These are phyloP conservation scores for Gerosis bhagava DNA, from an alignment of 2,888 invertebrate species.

Conservation along the genomic window DNA sequence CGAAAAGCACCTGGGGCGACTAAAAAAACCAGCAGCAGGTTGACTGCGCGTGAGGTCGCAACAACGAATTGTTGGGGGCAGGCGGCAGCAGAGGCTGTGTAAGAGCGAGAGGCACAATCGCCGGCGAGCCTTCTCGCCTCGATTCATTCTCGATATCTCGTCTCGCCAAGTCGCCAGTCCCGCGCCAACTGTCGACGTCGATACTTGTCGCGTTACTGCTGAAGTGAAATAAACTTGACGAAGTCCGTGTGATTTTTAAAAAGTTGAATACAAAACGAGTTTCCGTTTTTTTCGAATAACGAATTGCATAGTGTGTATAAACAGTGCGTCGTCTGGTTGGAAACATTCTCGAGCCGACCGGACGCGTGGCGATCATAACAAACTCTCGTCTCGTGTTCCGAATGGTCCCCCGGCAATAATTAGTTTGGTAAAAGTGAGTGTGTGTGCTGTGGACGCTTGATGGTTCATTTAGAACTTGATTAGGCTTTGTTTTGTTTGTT, in stretches of 20 bases:
- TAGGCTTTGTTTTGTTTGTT: slow-evolving; percentile 54
- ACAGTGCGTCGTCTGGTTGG: slow-evolving; percentile 50
- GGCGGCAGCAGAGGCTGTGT: slow-evolving; percentile 44
- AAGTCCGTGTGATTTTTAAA: slow-evolving; percentile 52
- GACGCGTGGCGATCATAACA: slow-evolving; percentile 72
- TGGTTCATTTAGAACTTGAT: slow-evolving; percentile 70
- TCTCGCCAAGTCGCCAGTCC: slow-evolving; percentile 53
- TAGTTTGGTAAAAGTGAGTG: slow-evolving; percentile 79
- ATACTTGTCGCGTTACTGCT: slow-evolving; percentile 49
- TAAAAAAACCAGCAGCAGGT: slow-evolving; percentile 37
- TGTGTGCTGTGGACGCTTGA: slow-evolving; percentile 71
- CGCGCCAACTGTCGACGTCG: slow-evolving; percentile 62
- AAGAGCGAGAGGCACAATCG: slow-evolving; percentile 60
- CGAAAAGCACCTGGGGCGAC: slow-evolving; percentile 47
- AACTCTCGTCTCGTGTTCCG: slow-evolving; percentile 67
- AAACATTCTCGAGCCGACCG: slow-evolving; percentile 42
- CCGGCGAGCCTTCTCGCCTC: slow-evolving; percentile 47
- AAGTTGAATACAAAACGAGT: slow-evolving; percentile 49
- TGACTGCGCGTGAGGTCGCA: slow-evolving; percentile 55
- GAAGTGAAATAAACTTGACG: slow-evolving; percentile 46
- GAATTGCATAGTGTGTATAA: slow-evolving; percentile 63
- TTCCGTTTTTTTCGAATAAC: slow-evolving; percentile 52
- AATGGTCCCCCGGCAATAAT: slow-evolving; percentile 69
- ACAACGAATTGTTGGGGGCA: slow-evolving; percentile 43
- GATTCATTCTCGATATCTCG: slow-evolving; percentile 62